Base-by-base conservation (phyloP, 2,888 invertebrate genomes). In the Nasonovia ribisnigri region DNA sequence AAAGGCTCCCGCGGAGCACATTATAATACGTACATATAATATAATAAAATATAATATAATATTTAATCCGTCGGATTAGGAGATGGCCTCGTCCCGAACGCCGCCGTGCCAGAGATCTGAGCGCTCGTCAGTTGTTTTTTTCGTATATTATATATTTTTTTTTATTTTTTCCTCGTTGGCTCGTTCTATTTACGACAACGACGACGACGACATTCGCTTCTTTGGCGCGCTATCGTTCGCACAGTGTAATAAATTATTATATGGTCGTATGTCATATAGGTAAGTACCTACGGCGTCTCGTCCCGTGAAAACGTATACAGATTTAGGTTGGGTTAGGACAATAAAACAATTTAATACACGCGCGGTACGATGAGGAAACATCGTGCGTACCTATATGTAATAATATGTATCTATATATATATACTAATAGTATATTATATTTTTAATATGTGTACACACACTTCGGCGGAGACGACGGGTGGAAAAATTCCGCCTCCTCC, bases 1-100 rank as follows among this genome's bases (percentile, higher is more conserved):
- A 92, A 93, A 93, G 88, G 84, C 84, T 89, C 92, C 92, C 88
- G 89, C 92, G 89, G 89, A 89, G 88, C 36, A 67, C 1, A 46
- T 43, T 43, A 43, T n/a, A 67, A 51, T 51, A 16, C 16, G 20
- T 16, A 51, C n/a, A n/a, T n/a, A 48, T 48, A 48, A 51, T 51
- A 51, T 20, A 51, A 51, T 6, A 24, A 54, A 24, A 54, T 54
- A 54, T 24, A 54, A 24, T 54, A 24, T 51, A 51, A 51, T n/a
- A 67, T 67, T n/a, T 93, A 93, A 93, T 93, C 92, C 92, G 84
- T 89, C 46, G 92, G 92, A 93, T 93, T 93, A 93, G 92, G 89
- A 93, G 89, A 93, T 84, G 92, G 84, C 92, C 92, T 93, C 88
- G 92, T 67, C 36, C 67, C n/a, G 16, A n/a, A n/a, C n/a, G n/a